Evolutionary conservation across 2,113 vertebrate species (phyloP).

Genomic region (Manacus vitellinus): DNA sequence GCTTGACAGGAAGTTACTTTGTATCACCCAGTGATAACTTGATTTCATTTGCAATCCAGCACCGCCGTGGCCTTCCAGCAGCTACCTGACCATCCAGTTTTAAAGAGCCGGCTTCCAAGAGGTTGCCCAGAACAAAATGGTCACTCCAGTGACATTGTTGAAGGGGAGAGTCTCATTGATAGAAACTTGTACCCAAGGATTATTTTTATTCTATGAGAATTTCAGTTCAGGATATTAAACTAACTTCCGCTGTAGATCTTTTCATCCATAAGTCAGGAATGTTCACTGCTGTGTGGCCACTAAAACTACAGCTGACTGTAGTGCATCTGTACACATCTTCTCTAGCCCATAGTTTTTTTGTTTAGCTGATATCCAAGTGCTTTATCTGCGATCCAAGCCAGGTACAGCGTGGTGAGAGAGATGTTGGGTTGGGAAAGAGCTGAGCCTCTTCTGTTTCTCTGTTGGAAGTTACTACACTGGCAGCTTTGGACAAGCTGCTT

Average conservation of each 20-base stretch:
- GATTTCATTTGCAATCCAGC: not conserved
- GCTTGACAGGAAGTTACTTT: not conserved
- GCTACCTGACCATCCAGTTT: not conserved
- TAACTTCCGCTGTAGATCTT: not conserved
- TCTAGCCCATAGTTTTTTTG: not conserved
- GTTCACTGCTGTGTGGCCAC: not conserved
- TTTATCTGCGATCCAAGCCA: not conserved
- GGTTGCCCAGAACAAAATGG: not conserved
- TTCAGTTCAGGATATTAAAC: not conserved
- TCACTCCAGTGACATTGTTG: not conserved
- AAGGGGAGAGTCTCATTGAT: not conserved
- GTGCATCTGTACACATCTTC: not conserved
- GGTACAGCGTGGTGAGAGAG: rapidly evolving
- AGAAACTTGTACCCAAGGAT: not conserved
- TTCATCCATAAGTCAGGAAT: not conserved
- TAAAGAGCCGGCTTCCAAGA: not conserved
- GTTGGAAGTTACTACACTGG: not conserved
- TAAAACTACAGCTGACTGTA: not conserved
- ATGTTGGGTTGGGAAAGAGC: not conserved
- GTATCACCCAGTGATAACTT: rapidly evolving
- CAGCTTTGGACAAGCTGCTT: not conserved
- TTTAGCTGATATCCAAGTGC: not conserved
- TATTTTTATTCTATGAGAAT: not conserved
- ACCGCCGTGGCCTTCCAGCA: not conserved
- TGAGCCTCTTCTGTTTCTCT: not conserved